Evolutionary conservation across 2,113 vertebrate genomes (phyloP), one percentile per base, ranked within the genome.

Genomic region (Cottus gobio): DNA sequence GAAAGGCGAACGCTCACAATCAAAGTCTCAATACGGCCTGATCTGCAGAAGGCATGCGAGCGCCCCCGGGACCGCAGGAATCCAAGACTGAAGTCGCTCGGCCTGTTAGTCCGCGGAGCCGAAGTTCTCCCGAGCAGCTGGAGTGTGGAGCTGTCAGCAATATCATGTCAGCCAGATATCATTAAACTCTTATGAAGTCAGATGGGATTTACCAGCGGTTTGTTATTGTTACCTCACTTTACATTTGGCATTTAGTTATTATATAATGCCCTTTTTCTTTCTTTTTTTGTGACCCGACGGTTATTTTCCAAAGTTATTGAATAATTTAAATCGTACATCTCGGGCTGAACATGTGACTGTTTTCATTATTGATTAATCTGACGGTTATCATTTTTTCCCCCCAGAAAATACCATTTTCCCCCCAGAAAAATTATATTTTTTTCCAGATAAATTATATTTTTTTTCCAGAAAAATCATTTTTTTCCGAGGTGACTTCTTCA

Each of bases 11-110:
- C 44, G 31, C 31, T 61, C 80, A 64, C 67, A 77, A 82, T 80
- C 52, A 39, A 22, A 80, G 31, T 46, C 57, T 48, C 39, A 50
- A 58, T 48, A 46, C 56, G 56, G 64, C 57, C 74, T 76, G 72
- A 84, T 84, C 46, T 77, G 72, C 37, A 37, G 75, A 48, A 86
- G 57, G 50, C 79, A 71, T 71, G 72, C 3, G 24, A 73, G 71
- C 42, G 34, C 1, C 24, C 12, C 20, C 1, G 61, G 66, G 76
- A 77, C 71, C 48, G 56, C 44, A 48, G 83, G 71, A 57, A 20
- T 30, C 76, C 28, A 16, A 4, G 26, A 30, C 64, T 64, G 75
- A 79, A 76, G 84, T n/a, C 82, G 63, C 28, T 66, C 7, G 18
- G 62, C 44, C 46, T 61, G 54, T 84, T 71, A 5, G 18, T 44